These are phyloP conservation scores for Lycodopsis pacificus DNA, from an alignment of 2,797 vertebrate species.

Conservation along the genomic window DNA sequence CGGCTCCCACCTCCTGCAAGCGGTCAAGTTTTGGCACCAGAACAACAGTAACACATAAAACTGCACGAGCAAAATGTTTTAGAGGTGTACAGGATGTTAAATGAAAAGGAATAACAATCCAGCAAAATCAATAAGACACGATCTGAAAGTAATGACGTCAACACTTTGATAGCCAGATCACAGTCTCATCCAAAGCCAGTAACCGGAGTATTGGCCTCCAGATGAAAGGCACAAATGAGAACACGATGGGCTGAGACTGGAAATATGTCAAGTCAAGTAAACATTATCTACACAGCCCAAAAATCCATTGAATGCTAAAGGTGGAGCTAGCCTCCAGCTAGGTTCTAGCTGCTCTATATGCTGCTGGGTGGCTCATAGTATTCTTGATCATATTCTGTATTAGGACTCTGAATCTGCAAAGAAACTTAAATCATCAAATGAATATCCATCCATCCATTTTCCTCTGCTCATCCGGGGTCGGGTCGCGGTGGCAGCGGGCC, in stretches of 20 bases:
- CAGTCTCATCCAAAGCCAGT: neutral
- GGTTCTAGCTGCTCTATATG: too few species aligned
- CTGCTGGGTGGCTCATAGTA: too few species aligned
- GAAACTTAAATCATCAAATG: too few species aligned
- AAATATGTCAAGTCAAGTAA: neutral
- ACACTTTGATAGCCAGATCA: neutral
- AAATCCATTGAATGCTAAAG: neutral
- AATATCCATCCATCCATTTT: too few species aligned
- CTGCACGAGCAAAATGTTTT: neutral
- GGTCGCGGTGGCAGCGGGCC: too few species aligned
- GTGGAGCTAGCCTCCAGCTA: neutral
- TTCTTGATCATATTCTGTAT: too few species aligned
- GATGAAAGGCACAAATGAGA: neutral
- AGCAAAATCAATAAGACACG: neutral
- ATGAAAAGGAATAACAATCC: neutral
- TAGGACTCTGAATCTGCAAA: too few species aligned
- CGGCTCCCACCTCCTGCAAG: slow-evolving; percentile 4
- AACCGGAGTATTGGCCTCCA: neutral
- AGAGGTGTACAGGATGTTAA: neutral
- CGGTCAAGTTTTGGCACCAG: slow-evolving; percentile 11
- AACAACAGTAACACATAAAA: slow-evolving; percentile 15
- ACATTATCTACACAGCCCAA: neutral
- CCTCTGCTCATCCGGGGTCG: too few species aligned
- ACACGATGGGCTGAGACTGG: neutral
- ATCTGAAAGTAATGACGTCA: neutral